A percentile compares a stretch with the other conserved stretches of the same genome.
These are phyloP conservation scores for Corythoichthys intestinalis DNA, from an alignment of 2,113 vertebrate genomes.

Conservation along the genomic window DNA sequence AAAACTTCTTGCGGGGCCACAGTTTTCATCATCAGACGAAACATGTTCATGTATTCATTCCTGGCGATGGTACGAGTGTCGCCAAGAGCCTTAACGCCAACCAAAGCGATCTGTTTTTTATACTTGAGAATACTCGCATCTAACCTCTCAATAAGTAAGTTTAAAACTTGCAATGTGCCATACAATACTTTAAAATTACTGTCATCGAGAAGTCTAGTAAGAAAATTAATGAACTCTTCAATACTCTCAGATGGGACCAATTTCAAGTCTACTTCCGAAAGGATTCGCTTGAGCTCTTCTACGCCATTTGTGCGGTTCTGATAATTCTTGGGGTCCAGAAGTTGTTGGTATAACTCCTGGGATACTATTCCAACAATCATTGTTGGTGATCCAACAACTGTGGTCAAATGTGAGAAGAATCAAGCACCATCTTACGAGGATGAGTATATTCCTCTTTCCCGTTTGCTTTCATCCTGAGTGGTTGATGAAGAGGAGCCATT, in stretches of 20 bases:
- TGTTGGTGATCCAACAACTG: conserved; percentile 43
- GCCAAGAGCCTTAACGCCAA: conserved; percentile 77
- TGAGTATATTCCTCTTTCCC: conserved; percentile 38
- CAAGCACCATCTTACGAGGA: conserved; percentile 37
- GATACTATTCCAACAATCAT: conserved; percentile 83
- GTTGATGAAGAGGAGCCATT: conserved; percentile 33
- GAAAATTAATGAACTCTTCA: conserved; percentile 76
- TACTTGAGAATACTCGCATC: conserved; percentile 67
- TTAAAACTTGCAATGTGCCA: conserved; percentile 78
- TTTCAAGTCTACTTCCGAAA: conserved; percentile 68
- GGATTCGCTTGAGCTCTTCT: conserved; percentile 78
- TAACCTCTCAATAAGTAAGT: conserved; percentile 77
- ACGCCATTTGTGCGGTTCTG: conserved; percentile 79
- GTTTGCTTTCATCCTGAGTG: conserved; percentile 48
- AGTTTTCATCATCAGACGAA: conserved; percentile 75
- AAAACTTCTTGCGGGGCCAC: conserved; percentile 77
- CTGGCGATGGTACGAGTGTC: conserved; percentile 77
- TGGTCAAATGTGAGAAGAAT: conserved; percentile 44
- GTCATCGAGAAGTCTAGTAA: conserved; percentile 76
- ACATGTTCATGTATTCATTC: conserved; percentile 77
- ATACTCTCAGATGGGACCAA: conserved; percentile 65
- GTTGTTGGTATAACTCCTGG: conserved; percentile 78
- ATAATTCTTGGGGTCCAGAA: conserved; percentile 84
- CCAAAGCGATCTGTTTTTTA: conserved; percentile 70
- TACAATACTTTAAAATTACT: conserved; percentile 84